These are phyloP conservation scores for Berghia stephanieae DNA, from an alignment of 1,140 invertebrate genomes.

Conservation along the genomic window DNA sequence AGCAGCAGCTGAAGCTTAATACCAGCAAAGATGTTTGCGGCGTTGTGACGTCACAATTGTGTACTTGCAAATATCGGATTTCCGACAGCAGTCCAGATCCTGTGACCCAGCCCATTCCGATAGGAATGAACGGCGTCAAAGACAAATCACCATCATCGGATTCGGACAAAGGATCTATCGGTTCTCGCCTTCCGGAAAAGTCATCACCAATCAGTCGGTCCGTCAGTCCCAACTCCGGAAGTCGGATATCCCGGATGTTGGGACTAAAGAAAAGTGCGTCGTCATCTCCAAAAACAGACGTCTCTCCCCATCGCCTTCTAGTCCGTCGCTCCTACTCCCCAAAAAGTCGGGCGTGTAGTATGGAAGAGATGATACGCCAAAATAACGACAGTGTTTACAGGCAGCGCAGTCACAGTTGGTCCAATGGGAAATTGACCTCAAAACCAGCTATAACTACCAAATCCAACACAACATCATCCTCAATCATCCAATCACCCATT, in stretches of 20 bases:
- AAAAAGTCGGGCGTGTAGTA: neutral
- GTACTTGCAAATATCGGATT: neutral
- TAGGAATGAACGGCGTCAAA: neutral
- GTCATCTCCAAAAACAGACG: neutral
- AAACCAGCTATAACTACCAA: no score
- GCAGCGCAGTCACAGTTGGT: constrained; percentile 17
- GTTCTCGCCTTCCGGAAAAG: neutral
- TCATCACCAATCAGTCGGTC: neutral
- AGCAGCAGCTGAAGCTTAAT: neutral
- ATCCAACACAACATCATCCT: neutral
- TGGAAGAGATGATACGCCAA: neutral
- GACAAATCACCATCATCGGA: neutral
- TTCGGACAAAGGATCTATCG: neutral
- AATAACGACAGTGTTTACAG: neutral
- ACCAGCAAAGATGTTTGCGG: no score
- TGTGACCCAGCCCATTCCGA: neutral
- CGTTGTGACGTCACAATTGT: neutral
- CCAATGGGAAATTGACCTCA: constrained; percentile 3
- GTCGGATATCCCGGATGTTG: neutral
- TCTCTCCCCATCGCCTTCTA: constrained; percentile 16
- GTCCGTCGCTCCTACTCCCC: constrained; percentile 11
- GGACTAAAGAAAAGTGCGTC: neutral
- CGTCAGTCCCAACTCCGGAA: constrained; percentile 6
- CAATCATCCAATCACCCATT: no score
- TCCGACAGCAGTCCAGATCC: neutral